These are phyloP conservation scores for Pteruthius melanotis DNA, from an alignment of 2,113 vertebrate species.

Conservation along the genomic window DNA sequence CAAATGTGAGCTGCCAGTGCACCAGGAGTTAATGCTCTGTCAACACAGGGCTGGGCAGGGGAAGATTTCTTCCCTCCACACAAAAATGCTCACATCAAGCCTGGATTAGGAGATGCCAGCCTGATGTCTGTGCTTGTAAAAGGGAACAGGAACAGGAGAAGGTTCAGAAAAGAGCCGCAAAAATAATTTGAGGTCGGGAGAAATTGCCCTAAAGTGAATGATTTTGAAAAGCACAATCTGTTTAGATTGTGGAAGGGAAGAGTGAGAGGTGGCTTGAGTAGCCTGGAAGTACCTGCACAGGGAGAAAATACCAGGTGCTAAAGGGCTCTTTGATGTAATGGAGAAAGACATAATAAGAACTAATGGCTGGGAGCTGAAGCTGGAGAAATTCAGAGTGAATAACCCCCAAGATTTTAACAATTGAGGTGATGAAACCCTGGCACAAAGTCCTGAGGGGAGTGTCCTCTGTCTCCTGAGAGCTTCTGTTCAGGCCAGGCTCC, in stretches of 20 bases:
- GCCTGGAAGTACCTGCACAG: background rate
- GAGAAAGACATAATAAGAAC: background rate
- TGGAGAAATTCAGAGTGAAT: background rate
- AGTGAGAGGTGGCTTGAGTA: conserved; percentile 16
- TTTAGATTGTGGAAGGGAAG: background rate
- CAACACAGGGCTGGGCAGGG: background rate
- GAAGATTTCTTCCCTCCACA: background rate
- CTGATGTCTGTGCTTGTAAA: background rate
- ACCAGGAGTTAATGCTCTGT: background rate
- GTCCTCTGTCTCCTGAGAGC: too few relatives aligned
- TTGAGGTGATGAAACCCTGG: background rate
- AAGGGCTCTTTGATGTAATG: background rate
- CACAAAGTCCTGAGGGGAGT: background rate
- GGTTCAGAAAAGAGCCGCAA: background rate
- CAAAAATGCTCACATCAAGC: background rate
- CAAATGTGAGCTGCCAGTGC: background rate
- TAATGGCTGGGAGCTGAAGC: background rate
- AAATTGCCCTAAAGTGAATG: background rate
- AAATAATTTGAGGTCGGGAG: background rate
- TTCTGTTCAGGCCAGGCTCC: too few relatives aligned
- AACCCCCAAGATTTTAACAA: background rate
- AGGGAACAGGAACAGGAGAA: background rate
- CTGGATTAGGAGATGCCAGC: background rate
- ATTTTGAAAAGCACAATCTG: background rate
- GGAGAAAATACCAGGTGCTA: background rate